Percentiles rank a stretch among this genome's conserved stretches.
Evolutionary conservation across 2,888 invertebrate species (phyloP).

Genomic region (Leptarthrus brevirostris): DNA sequence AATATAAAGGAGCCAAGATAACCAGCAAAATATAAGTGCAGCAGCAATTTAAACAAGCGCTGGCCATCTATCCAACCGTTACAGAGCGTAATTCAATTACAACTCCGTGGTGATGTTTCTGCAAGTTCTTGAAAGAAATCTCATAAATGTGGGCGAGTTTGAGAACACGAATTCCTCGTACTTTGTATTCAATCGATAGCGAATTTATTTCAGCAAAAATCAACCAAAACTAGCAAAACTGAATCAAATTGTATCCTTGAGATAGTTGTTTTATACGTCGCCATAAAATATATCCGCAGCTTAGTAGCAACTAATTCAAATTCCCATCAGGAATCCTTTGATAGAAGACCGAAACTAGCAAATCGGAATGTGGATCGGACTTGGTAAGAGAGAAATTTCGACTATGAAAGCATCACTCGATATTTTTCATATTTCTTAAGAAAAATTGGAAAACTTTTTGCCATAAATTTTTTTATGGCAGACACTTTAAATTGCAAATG

Average conservation of each 20-base stretch:
- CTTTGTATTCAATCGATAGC: slow-evolving; percentile 44
- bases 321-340: slow-evolving; percentile 41
- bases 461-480: slow-evolving; percentile 54
- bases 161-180: not conserved
- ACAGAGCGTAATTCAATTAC: slow-evolving; percentile 25
- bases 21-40: not conserved
- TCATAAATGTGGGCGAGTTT: not conserved
- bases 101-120: slow-evolving; percentile 23
- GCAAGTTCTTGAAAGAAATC: slow-evolving; percentile 38
- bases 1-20: too few relatives aligned
- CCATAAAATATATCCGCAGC: slow-evolving; percentile 32
- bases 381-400: not conserved
- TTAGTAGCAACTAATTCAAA: slow-evolving; percentile 46
- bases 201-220: slow-evolving; percentile 39
- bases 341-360: slow-evolving; percentile 41
- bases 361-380: not conserved
- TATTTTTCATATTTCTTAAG: slow-evolving; percentile 54
- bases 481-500: slow-evolving; percentile 55
- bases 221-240: not conserved
- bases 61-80: not conserved
- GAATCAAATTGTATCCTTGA: slow-evolving; percentile 14
- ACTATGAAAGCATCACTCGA: slow-evolving; percentile 50
- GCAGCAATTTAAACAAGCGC: not conserved
- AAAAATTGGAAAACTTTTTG: slow-evolving; percentile 55
- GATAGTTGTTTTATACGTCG: slow-evolving; percentile 34